A percentile compares a stretch with the other conserved stretches of the same genome.
Evolutionary conservation across 2,113 vertebrate species (phyloP).

Genomic region (Toxotes jaculatrix): DNA sequence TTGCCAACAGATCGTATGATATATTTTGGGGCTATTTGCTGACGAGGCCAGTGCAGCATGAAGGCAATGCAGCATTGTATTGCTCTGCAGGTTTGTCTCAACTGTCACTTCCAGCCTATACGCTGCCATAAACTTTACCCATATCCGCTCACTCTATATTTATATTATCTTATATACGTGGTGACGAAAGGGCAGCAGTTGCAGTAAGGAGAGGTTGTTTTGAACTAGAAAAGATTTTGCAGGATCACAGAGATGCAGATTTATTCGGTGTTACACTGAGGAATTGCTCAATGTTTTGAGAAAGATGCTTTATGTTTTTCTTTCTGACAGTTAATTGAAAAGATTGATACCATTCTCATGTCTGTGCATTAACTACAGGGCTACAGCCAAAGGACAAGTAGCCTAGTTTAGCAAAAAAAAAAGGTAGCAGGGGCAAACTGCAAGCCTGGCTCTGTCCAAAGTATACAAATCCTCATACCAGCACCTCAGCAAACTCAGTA

Average conservation of each 20-base stretch:
- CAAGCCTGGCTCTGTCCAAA: neutral
- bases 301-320: neutral
- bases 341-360: neutral
- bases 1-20: slow-evolving; percentile 28
- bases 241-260: neutral
- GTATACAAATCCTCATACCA: neutral
- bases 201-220: neutral
- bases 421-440: neutral
- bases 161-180: no score
- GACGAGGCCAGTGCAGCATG: neutral
- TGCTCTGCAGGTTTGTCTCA: no score
- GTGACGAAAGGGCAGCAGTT: neutral
- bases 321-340: neutral
- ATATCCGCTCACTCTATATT: no score
- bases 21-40: slow-evolving; percentile 9
- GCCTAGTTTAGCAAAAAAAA: neutral
- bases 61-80: neutral
- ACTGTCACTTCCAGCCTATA: no score
- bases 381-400: neutral
- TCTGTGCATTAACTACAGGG: neutral
- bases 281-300: no score
- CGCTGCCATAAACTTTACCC: neutral
- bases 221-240: neutral
- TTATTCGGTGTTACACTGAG: no score
- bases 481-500: neutral